phyloP scores from a whole-genome alignment of 2,888 invertebrate species.

The Morinoia aosen region DNA sequence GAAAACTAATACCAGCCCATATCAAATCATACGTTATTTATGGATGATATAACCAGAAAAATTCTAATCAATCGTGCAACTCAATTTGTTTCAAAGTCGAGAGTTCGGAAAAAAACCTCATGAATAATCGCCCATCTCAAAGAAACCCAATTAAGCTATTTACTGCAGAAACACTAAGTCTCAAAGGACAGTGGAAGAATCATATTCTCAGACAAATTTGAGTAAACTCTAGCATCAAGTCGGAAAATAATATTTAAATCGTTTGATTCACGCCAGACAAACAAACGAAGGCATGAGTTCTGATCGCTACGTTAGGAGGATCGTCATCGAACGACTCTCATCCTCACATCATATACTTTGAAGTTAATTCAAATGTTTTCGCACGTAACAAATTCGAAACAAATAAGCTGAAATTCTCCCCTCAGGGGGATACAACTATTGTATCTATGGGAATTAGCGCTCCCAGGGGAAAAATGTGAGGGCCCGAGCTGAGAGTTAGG shows the following conservation, averaged over 20 bases:
- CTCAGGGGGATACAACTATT: no score
- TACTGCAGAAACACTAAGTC: not conserved
- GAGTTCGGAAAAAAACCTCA: not conserved
- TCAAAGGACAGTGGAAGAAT: not conserved
- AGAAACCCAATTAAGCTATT: not conserved
- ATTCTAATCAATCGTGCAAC: not conserved
- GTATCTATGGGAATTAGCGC: no score
- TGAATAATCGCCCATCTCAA: not conserved
- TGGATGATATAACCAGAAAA: not conserved
- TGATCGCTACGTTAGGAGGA: no score
- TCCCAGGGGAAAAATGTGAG: no score
- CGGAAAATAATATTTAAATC: not conserved
- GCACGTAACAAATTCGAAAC: not conserved
- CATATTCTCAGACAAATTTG: not conserved
- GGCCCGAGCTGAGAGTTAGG: no score
- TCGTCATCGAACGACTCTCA: no score
- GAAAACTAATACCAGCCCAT: not conserved
- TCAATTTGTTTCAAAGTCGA: not conserved
- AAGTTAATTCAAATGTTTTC: not conserved
- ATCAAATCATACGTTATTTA: not conserved
- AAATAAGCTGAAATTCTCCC: no score
- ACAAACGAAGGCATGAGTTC: not conserved
- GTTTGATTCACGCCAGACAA: not conserved
- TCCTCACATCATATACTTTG: no score
- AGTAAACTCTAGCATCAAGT: not conserved